A percentile compares a stretch with the other conserved stretches of the same genome.
These are phyloP conservation scores for Chrysemys picta DNA, from an alignment of 2,113 vertebrate genomes.

Conservation along the genomic window DNA sequence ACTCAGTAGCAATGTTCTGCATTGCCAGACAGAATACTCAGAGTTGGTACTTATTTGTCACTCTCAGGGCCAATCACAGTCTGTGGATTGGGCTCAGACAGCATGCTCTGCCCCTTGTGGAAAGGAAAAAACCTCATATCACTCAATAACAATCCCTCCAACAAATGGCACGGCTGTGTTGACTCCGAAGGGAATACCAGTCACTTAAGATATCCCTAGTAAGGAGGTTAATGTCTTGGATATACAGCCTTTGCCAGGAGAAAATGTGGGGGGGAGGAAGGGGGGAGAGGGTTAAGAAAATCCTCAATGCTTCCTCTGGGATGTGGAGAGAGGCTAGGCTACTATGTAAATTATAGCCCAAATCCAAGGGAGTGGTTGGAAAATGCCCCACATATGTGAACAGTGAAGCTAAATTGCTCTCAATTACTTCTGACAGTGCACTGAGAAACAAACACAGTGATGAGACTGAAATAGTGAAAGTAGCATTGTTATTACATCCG, in stretches of 20 bases:
- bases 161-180: not conserved
- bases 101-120: accelerated
- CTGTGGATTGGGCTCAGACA: accelerated
- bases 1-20: not conserved
- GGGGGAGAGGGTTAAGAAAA: not conserved
- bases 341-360: not conserved
- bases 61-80: not conserved
- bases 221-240: not conserved
- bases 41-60: not conserved
- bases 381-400: not conserved
- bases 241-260: not conserved
- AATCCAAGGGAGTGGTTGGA: not conserved
- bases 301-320: not conserved
- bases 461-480: not conserved
- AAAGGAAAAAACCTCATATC: not conserved
- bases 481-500: not conserved
- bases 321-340: not conserved
- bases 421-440: not conserved
- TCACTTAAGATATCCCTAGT: not conserved
- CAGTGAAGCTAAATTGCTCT: not conserved
- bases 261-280: not conserved
- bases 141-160: not conserved
- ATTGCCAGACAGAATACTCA: not conserved
- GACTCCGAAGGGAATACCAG: not conserved
- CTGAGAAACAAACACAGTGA: not conserved